Evolutionary conservation across 2,113 vertebrate genomes (phyloP), one percentile per base, ranked within the genome.

Genomic region (Nibea albiflora): DNA sequence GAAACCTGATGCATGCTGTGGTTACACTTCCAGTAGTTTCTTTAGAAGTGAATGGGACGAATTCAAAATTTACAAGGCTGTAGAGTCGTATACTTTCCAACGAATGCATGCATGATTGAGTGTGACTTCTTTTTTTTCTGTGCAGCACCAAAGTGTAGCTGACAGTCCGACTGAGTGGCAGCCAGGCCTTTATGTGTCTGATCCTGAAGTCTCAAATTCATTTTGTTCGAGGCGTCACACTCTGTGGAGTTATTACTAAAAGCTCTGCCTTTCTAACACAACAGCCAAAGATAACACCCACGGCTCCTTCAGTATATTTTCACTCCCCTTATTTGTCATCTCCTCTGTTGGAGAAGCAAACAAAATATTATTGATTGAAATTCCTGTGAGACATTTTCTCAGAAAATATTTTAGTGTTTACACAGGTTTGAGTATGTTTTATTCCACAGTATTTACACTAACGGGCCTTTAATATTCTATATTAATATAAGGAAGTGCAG

Each of bases 261-360:
- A 73, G 20, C 47, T 50, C 22, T 69, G 26, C 44, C 28, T 77
- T 60, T 66, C 52, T 72, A 44, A 68, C 19, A 24, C 60, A 49
- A 81, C 83, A 54, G 71, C 85, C 87, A 89, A 75, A 81, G 77
- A 81, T 63, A 84, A 84, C 82, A 88, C 16, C 17, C 39, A 22
- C 9, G 60, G 12, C 39, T 69, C 15, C 26, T 11, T 74, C 20
- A 3, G 71, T 31, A 28, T 65, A 72, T 76, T 75, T 78, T 78
- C 20, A 54, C 64, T 62, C 58, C 12, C 39, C 42, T 47, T 54
- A 62, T 69, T 70, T 74, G 64, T 79, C 78, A 58, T 78, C 58
- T 53, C 49, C 22, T 64, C 14, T 71, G 20, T 19, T 44, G 20
- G n/a, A 46, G 28, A 69, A 42, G 50, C n/a, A 81, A 67, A 81